A percentile compares a stretch with the other conserved stretches of the same genome.
Conservation (phyloP, 1,140 invertebrate genomes). For the Tachypleus tridentatus region DNA sequence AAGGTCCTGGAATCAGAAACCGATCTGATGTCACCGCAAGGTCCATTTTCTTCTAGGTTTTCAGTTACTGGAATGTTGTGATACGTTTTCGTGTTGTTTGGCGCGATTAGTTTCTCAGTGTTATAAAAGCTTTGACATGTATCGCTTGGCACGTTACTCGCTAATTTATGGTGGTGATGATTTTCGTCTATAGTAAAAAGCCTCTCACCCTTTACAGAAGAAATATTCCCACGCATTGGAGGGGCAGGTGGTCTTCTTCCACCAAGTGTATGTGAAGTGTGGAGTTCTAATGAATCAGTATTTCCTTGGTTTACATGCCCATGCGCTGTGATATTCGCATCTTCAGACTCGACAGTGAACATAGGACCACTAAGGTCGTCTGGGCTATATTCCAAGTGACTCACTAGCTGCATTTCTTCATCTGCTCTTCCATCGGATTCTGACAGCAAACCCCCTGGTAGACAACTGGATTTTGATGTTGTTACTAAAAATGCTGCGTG, state of each 20-base stretch:
- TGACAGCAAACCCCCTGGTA: conserved; percentile 10
- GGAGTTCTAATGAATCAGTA: conserved; percentile 10
- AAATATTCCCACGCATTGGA: conserved; percentile 14
- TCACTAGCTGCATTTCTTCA: background rate
- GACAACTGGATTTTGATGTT: conserved; percentile 4
- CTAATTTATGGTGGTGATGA: conserved; percentile 1
- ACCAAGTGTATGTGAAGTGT: conserved; percentile 4
- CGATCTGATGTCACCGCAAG: conserved; percentile 19
- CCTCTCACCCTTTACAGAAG: conserved; percentile 19
- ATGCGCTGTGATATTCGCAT: conserved; percentile 10
- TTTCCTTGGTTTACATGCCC: conserved; percentile 11
- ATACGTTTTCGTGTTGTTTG: no score
- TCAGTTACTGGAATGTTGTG: no score
- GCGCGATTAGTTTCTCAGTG: no score
- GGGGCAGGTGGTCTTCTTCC: conserved; percentile 9
- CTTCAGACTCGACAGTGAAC: conserved; percentile 13
- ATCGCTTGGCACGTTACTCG: no score
- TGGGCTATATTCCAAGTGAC: background rate
- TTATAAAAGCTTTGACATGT: no score
- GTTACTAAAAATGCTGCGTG: background rate
- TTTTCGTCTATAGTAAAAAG: conserved; percentile 17
- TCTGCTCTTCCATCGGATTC: conserved; percentile 12
- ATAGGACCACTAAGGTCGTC: conserved; percentile 8
- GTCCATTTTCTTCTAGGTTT: conserved; percentile 5
- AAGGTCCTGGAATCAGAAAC: conserved; percentile 19